Percentiles rank a stretch among this genome's conserved stretches.
Conservation (phyloP, 1,140 invertebrate species). For the Drosophila kanapiae region DNA sequence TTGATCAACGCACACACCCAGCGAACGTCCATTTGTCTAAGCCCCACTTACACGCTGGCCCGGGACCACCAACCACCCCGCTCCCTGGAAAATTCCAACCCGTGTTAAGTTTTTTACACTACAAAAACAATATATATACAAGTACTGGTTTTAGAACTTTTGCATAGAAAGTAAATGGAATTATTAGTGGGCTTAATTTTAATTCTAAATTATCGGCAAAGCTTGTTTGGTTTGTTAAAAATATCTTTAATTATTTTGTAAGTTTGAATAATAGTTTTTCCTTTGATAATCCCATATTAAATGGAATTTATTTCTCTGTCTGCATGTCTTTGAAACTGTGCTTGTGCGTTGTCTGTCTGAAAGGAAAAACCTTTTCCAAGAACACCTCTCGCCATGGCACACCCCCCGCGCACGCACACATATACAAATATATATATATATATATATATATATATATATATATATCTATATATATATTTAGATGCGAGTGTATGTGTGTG, state of each 20-base stretch:
- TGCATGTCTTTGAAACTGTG: constrained; percentile 23
- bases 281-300: no score
- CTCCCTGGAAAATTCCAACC: constrained; percentile 11
- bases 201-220: no score
- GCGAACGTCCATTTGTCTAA: constrained; percentile 72
- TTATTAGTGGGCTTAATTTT: no score
- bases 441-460: background rate
- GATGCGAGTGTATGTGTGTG: constrained; percentile 1
- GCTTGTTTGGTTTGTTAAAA: no score
- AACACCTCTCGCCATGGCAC: constrained; percentile 50
- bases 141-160: no score
- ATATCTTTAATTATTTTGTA: no score
- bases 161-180: no score
- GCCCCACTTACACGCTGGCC: background rate
- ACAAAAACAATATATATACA: background rate
- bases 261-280: no score
- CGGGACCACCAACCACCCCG: background rate
- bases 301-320: background rate
- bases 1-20: constrained; percentile 78
- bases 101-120: constrained; percentile 17
- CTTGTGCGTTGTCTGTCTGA: constrained; percentile 38
- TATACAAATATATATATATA: background rate
- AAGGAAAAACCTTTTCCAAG: constrained; percentile 61
- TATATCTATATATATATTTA: no score
- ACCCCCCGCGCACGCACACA: constrained; percentile 37